Conservation (phyloP, 2,888 invertebrate genomes). For the Tiliacea aurago region DNA sequence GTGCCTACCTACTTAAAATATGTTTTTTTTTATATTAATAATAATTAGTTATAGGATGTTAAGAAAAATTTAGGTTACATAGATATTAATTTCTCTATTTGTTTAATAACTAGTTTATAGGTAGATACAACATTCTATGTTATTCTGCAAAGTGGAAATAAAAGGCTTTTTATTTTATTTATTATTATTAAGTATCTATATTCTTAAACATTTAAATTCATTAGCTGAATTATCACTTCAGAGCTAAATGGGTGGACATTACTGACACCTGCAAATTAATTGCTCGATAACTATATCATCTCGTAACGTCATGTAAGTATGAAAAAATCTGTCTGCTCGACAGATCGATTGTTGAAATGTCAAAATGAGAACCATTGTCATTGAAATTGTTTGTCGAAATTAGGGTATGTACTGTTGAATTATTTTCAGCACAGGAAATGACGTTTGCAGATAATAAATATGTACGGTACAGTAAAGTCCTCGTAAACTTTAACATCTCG, state of each 20-base stretch:
- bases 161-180: too few species aligned
- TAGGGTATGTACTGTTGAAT: background rate
- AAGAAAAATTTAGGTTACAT: too few species aligned
- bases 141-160: too few species aligned
- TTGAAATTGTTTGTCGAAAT: background rate
- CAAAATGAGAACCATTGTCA: background rate
- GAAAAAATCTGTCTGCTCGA: background rate
- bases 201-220: background rate
- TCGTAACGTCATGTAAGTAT: background rate
- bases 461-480: background rate
- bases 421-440: background rate
- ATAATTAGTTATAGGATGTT: too few species aligned
- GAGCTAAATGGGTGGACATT: background rate
- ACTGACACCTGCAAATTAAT: background rate
- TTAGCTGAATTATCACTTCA: background rate
- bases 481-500: constrained; percentile 12
- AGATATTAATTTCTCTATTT: too few species aligned
- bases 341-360: background rate
- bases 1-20: too few species aligned
- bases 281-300: background rate
- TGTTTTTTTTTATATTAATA: too few species aligned
- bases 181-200: too few species aligned
- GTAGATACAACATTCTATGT: too few species aligned
- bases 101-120: too few species aligned
- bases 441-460: background rate